Evolutionary conservation across 2,113 vertebrate genomes (phyloP).

Genomic region (Psephotus haematonotus): DNA sequence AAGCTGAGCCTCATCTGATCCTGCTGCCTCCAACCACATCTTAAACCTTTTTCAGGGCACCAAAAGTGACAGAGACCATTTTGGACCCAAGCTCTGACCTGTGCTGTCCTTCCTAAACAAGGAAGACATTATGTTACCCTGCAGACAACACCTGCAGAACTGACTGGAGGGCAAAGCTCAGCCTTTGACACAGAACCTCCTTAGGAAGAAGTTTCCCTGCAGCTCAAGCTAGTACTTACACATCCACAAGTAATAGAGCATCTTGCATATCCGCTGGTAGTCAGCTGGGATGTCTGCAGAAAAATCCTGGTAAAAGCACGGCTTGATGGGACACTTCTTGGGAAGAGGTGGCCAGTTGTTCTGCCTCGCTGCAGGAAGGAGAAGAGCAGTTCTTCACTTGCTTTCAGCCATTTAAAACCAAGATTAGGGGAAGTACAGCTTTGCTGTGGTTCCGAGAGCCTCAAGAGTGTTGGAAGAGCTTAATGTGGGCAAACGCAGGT

Average conservation of each 20-base stretch:
- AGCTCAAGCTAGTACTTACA: slow-evolving; percentile 75
- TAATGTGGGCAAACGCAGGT: fast-evolving
- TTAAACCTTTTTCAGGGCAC: not conserved
- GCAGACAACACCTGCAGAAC: not conserved
- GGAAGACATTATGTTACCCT: not conserved
- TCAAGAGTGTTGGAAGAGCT: not conserved
- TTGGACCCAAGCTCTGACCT: not conserved
- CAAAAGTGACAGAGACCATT: not conserved
- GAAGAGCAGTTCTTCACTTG: not conserved
- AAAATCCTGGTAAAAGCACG: slow-evolving; percentile 97
- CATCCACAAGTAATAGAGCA: slow-evolving; percentile 99
- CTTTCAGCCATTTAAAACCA: not conserved
- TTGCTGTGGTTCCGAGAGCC: not conserved
- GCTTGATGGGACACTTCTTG: slow-evolving; percentile 85
- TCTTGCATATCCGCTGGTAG: slow-evolving; percentile 91
- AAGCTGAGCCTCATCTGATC: not conserved
- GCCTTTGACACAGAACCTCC: not conserved
- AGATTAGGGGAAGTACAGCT: fast-evolving
- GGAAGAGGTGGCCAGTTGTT: slow-evolving; percentile 98
- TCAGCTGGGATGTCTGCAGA: slow-evolving; percentile 92
- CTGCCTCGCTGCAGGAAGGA: slow-evolving; percentile 78
- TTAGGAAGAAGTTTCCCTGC: not conserved
- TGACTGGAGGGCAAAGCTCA: not conserved
- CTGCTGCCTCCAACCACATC: not conserved
- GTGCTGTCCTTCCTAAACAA: not conserved